These are phyloP conservation scores for Xiphophorus couchianus DNA, from an alignment of 2,113 vertebrate species.

Conservation along the genomic window DNA sequence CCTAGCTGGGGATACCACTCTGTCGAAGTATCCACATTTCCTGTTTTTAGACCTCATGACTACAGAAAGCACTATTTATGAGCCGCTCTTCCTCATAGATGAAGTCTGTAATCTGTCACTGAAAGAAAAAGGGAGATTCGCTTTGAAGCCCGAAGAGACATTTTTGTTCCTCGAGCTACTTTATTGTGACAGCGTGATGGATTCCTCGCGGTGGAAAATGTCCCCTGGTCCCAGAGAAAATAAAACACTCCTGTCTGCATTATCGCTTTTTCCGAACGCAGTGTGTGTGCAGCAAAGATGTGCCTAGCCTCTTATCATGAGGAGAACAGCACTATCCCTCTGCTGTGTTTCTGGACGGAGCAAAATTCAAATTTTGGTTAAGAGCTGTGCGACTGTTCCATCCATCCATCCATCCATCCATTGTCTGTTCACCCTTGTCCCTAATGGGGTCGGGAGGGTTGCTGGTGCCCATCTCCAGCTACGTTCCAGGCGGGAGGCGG, in stretches of 20 bases:
- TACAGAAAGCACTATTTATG: constrained; percentile 46
- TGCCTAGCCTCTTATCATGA: constrained; percentile 38
- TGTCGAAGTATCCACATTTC: constrained; percentile 43
- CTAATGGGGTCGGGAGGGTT: too few relatives aligned
- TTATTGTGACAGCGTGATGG: constrained; percentile 67
- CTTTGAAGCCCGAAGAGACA: constrained; percentile 48
- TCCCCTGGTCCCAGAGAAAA: constrained; percentile 65
- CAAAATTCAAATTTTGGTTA: constrained; percentile 8
- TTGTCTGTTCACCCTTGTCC: too few relatives aligned
- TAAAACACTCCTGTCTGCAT: constrained; percentile 68
- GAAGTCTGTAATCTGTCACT: constrained; percentile 44
- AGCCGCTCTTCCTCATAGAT: constrained; percentile 47
- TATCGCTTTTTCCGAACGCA: constrained; percentile 53
- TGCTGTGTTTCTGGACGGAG: constrained; percentile 16
- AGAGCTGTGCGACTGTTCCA: constrained; percentile 1
- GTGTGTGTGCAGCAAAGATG: constrained; percentile 43
- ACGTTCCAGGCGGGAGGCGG: too few relatives aligned
- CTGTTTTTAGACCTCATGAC: constrained; percentile 42
- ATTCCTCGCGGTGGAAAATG: constrained; percentile 66
- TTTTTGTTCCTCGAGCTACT: constrained; percentile 49
- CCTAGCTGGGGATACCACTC: constrained; percentile 57
- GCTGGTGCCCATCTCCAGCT: too few relatives aligned
- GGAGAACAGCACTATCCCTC: constrained; percentile 34
- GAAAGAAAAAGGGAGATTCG: constrained; percentile 18
- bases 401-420: too few relatives aligned